Conservation (phyloP, 2,113 vertebrate genomes). For the Peromyscus polionotus region DNA sequence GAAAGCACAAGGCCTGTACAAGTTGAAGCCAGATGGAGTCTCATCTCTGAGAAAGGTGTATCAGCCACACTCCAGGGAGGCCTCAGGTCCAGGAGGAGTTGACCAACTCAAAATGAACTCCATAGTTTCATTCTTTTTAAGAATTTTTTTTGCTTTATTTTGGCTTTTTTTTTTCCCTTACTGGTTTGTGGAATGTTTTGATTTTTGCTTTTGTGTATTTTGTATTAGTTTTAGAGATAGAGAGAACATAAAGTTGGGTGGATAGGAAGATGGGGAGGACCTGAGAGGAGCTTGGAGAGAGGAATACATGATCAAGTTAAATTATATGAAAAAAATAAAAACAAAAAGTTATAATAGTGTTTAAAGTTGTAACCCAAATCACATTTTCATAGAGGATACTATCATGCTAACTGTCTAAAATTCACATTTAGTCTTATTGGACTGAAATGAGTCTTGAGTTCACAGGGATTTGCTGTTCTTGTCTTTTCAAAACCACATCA, state of each 20-base stretch:
- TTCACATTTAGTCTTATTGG: neutral
- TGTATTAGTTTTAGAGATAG: neutral
- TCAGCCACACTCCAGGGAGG: neutral
- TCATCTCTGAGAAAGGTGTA: neutral
- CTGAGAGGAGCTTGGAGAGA: neutral
- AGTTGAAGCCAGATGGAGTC: neutral
- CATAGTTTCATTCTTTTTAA: neutral
- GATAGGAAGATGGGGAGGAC: neutral
- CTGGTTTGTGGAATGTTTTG: neutral
- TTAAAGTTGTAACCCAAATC: neutral
- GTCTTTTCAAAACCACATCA: neutral
- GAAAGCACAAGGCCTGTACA: neutral
- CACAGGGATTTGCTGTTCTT: neutral
- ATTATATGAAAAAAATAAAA: neutral
- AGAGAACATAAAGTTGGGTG: too few relatives aligned
- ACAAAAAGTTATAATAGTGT: neutral
- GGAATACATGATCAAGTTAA: too few relatives aligned
- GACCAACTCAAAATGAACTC: neutral
- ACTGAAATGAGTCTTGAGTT: neutral
- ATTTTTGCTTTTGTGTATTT: neutral
- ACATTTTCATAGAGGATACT: slow-evolving; percentile 2
- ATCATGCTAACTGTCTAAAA: neutral
- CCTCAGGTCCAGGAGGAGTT: neutral
- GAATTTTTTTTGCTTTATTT: neutral
- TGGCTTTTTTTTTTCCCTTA: neutral